Evolutionary conservation across 2,888 invertebrate species (phyloP).

Genomic region (Allophyes oxyacanthae): DNA sequence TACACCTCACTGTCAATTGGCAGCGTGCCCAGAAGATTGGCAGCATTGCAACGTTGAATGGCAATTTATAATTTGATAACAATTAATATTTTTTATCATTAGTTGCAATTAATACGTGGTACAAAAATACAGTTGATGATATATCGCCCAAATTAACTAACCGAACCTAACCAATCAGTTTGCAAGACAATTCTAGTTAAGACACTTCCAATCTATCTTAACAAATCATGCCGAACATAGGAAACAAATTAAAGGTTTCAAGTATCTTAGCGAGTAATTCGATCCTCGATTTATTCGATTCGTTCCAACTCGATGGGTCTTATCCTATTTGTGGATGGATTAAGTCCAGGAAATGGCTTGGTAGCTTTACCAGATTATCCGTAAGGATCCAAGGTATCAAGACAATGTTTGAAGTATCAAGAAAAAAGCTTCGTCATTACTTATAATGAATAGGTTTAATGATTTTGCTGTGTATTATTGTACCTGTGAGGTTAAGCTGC

Average conservation of each 20-base stretch:
- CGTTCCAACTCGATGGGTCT: constrained; percentile 55
- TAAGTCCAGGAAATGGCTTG: constrained; percentile 55
- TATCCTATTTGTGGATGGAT: constrained; percentile 65
- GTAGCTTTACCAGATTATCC: constrained; percentile 53
- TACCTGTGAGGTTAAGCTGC: too few species aligned
- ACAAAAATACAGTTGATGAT: too few species aligned
- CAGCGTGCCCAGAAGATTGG: too few species aligned
- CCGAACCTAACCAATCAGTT: constrained; percentile 21
- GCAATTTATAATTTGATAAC: too few species aligned
- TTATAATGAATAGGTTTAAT: constrained; percentile 16
- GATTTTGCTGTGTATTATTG: too few species aligned
- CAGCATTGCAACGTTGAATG: too few species aligned
- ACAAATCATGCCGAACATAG: constrained; percentile 48
- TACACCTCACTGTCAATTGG: too few species aligned
- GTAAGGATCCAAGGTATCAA: constrained; percentile 39
- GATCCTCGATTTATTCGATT: constrained; percentile 59
- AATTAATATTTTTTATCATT: too few species aligned
- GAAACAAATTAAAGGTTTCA: constrained; percentile 53
- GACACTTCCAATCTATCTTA: constrained; percentile 42
- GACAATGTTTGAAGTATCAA: constrained; percentile 43
- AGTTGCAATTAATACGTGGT: too few species aligned
- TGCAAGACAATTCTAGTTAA: constrained; percentile 14
- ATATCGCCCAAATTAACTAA: constrained; percentile 11
- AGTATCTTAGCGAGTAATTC: constrained; percentile 59
- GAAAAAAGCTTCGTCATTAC: constrained; percentile 26